Evolutionary conservation across 2,113 vertebrate genomes (phyloP).

Genomic region (Solea solea): DNA sequence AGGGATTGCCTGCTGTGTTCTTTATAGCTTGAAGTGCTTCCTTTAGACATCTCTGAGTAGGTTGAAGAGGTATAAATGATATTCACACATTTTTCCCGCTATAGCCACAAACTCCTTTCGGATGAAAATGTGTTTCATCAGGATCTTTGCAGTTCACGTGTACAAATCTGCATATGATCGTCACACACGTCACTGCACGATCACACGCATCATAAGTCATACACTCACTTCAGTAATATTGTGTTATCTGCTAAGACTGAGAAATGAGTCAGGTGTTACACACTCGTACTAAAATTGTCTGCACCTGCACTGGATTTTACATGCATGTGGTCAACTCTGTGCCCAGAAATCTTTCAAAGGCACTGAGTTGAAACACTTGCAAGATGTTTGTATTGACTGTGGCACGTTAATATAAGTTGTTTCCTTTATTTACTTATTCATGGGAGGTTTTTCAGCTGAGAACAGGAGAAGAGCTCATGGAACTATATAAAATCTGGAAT

Average conservation of each 20-base stretch:
- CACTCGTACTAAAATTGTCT: not conserved
- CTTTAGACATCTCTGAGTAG: no score
- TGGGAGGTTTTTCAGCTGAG: no score
- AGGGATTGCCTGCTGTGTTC: not conserved
- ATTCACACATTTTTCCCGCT: no score
- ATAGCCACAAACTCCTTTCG: not conserved
- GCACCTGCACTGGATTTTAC: not conserved
- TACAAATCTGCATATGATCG: not conserved
- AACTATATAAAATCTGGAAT: no score
- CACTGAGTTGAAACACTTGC: not conserved
- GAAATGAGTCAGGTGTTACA: not conserved
- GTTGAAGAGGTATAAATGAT: not conserved
- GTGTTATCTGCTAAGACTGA: not conserved
- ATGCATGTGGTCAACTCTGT: not conserved
- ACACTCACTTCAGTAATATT: not conserved
- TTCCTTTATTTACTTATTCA: no score
- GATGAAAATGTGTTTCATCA: not conserved
- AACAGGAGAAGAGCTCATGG: no score
- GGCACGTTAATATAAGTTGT: no score
- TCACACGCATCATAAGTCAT: slow-evolving; percentile 1
- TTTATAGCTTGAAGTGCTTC: not conserved
- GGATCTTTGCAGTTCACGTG: not conserved
- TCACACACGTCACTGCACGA: not conserved
- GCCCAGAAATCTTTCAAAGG: not conserved
- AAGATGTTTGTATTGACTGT: not conserved